phyloP scores from a whole-genome alignment of 1,140 invertebrate species.

The Theocolax elegans region DNA sequence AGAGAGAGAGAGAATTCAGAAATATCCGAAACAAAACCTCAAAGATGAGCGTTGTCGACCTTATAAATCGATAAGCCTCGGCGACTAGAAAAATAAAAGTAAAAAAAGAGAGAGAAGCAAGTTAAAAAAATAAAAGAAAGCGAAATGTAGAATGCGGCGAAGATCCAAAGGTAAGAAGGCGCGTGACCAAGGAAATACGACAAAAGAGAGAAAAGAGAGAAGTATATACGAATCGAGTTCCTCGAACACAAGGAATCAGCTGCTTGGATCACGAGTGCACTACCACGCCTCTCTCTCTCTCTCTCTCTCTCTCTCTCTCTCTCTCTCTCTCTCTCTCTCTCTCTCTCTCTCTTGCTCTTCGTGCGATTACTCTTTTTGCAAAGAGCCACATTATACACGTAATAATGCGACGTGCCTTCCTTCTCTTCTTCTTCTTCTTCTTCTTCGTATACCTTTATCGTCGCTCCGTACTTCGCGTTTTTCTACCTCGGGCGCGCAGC shows the following conservation, averaged over 20 bases:
- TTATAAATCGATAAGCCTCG: too few relatives aligned
- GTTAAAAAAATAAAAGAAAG: background rate
- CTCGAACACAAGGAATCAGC: slow-evolving; percentile 29
- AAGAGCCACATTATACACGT: slow-evolving; percentile 32
- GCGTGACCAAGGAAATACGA: slow-evolving; percentile 11
- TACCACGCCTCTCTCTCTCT: background rate
- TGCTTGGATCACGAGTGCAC: background rate
- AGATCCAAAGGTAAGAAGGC: slow-evolving; percentile 5
- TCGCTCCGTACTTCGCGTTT: background rate
- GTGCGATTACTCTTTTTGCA: slow-evolving; percentile 23
- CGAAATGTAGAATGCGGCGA: slow-evolving; percentile 1
- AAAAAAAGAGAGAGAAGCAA: background rate
- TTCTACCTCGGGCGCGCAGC: background rate
- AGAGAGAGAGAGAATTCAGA: too few relatives aligned
- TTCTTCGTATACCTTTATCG: background rate
- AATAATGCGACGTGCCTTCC: slow-evolving; percentile 30
- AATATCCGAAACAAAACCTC: too few relatives aligned
- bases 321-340: background rate
- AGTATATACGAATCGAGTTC: slow-evolving; percentile 23
- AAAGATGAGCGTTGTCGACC: too few relatives aligned
- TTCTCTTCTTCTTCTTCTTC: background rate
- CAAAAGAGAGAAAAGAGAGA: slow-evolving; percentile 13
- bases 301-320: too few relatives aligned
- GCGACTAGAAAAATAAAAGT: too few relatives aligned
- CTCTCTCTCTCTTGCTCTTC: slow-evolving; percentile 4